Evolutionary conservation across 2,797 vertebrate species (phyloP), one percentile per base, ranked within the genome.

Genomic region (Pelochelys cantorii): DNA sequence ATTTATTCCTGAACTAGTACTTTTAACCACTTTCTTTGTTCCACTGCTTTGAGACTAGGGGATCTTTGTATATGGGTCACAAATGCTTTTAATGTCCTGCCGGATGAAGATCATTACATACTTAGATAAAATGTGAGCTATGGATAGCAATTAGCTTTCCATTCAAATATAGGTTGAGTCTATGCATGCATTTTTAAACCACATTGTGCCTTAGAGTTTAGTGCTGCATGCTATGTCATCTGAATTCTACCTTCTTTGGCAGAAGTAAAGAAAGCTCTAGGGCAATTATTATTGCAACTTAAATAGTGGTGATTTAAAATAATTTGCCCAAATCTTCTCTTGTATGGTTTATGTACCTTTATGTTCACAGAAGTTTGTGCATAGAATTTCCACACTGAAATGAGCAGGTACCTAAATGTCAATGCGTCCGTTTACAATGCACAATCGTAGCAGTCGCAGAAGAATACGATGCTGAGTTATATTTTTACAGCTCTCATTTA

Each of bases 401-500:
- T 52, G 92, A 97, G 84, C 91, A 89, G 79, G 95, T 97, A 96
- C 91, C 83, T 93, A 94, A 96, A 97, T 94, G 93, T 27, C 95
- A 95, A 95, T 93, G 92, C 95, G 93, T 89, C 54, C 71, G 88
- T 97, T 97, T 97, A 95, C 93, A 93, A 86, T 90, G 85, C 97
- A 89, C 95, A 91, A 96, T 92, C 95, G 96, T 95, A 95, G 60
- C 68, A 89, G 86, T 65, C 94, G 95, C 93, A 95, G 94, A 97
- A 94, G 94, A 97, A 92, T 89, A 79, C 79, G 79, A 95, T 94
- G 81, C 83, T 96, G 94, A 97, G 97, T 97, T 94, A 96, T 87
- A 89, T 94, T 96, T 90, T 91, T 83, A 55, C 81, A 13, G 5
- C 0, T 22, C 65, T 85, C 77, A 57, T 86, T 59, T 48, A 48